phyloP scores from a whole-genome alignment of 2,888 invertebrate species.

The Thecocarcelia acutangulata region DNA sequence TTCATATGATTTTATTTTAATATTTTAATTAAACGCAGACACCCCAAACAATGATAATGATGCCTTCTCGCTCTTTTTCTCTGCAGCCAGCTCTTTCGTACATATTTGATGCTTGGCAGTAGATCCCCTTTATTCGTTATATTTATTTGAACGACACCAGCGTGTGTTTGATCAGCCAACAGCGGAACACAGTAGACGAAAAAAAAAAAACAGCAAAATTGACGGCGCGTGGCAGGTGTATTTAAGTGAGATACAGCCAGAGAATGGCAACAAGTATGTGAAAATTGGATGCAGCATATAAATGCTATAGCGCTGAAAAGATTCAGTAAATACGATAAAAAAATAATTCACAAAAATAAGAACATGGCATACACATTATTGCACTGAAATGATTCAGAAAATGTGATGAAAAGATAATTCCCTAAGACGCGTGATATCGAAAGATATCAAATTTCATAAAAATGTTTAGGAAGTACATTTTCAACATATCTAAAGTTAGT shows the following conservation, averaged over 20 bases:
- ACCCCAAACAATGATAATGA: conserved; percentile 55
- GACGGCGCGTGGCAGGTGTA: conserved; percentile 80
- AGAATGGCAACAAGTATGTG: too few relatives aligned
- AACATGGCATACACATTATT: too few relatives aligned
- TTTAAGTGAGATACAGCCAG: conserved; percentile 72
- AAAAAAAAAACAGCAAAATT: conserved; percentile 53
- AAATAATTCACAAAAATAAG: too few relatives aligned
- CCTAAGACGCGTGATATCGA: too few relatives aligned
- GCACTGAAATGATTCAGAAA: too few relatives aligned
- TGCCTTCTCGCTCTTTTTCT: background rate
- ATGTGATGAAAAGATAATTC: too few relatives aligned
- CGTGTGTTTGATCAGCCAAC: conserved; percentile 41
- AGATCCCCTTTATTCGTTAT: conserved; percentile 35
- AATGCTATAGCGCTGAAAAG: too few relatives aligned
- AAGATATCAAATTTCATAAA: too few relatives aligned
- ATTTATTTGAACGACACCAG: conserved; percentile 36
- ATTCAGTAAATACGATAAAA: too few relatives aligned
- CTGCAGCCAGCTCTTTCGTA: background rate
- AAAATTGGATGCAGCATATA: too few relatives aligned
- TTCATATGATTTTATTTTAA: conserved; percentile 64
- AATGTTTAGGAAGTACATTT: too few relatives aligned
- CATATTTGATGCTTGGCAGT: conserved; percentile 7
- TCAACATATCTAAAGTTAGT: too few relatives aligned
- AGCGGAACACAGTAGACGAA: conserved; percentile 61
- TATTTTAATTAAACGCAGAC: conserved; percentile 71